Evolutionary conservation across 1,140 invertebrate species (phyloP), one percentile per base, ranked within the genome.

Genomic region (Venturia canescens): DNA sequence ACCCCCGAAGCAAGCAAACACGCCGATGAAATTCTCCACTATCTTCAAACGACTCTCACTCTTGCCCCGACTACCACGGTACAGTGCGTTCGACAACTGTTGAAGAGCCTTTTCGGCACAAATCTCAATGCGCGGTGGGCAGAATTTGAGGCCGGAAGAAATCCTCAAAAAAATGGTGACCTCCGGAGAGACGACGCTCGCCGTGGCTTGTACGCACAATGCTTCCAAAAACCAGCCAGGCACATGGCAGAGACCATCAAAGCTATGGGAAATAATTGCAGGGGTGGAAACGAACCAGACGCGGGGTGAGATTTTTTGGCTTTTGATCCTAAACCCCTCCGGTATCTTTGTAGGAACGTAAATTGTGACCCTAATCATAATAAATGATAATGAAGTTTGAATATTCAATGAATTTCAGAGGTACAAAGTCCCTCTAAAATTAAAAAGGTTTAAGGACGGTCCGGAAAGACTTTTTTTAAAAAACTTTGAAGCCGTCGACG

Each of bases 61-160:
- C 87, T 97, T 21, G 95, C 96, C 69, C 94, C 96, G 0, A 94
- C 95, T 4, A 89, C 92, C 0, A 95, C 96, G 0, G 93, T 98
- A 0, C 93, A 94, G 48, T 97, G 96, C 89, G 95, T 98, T 0
- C 95, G 96, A 34, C 96, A 98, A 92, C 87, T 98, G 0, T 87
- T 98, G 11, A 97, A 97, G 90, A 96, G 95, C 84, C 89, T 98
- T 1, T 98, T 97, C 91, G 95, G 95, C 1, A 95, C 94, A 0
- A 97, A 98, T 87, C 92, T 97, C 82, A 92, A 94, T 15, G 93
- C 93, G n/a, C 94, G 96, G 31, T 95, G 94, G 90, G 91, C 83
- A 3, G 93, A 94, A 78, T 90, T 92, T 21, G 86, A 86, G 21
- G 67, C 83, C 0, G 79, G 85, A 0, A 87, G 83, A n/a, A 88